A percentile compares a stretch with the other conserved stretches of the same genome.
Evolutionary conservation across 2,888 invertebrate species (phyloP).

Genomic region (Macrophya annulata): DNA sequence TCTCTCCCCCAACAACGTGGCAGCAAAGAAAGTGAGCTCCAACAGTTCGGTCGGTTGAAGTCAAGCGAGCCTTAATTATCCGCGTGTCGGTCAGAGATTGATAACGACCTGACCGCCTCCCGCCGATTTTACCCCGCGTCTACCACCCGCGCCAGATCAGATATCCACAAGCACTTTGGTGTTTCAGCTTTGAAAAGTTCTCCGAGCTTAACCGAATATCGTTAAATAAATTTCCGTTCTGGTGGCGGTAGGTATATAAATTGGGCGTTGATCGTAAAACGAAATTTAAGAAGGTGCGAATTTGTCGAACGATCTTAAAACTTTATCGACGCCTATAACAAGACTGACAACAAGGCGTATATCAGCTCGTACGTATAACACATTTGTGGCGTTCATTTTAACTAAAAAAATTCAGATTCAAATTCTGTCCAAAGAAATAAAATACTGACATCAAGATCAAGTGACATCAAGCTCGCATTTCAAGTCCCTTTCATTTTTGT

Average conservation of each 20-base stretch:
- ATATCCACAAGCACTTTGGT: conserved; percentile 56
- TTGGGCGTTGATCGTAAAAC: conserved; percentile 52
- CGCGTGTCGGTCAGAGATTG: conserved; percentile 68
- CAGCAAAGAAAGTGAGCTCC: conserved; percentile 57
- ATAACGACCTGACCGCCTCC: conserved; percentile 63
- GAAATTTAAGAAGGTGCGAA: conserved; percentile 43
- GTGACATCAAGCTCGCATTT: conserved; percentile 16
- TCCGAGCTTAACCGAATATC: conserved; percentile 41
- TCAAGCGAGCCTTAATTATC: conserved; percentile 68
- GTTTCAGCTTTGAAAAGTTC: background rate
- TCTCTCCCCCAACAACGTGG: conserved; percentile 58
- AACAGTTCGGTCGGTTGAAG: conserved; percentile 55
- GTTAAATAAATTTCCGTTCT: conserved; percentile 56
- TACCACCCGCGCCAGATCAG: conserved; percentile 57
- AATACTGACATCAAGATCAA: background rate
- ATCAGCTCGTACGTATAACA: background rate
- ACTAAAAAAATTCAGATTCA: background rate
- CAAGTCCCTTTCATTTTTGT: conserved; percentile 32
- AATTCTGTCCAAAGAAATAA: background rate
- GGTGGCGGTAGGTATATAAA: conserved; percentile 14
- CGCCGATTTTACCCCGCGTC: conserved; percentile 21
- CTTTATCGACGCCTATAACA: conserved; percentile 46
- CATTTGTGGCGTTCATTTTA: background rate
- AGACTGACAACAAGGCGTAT: conserved; percentile 45
- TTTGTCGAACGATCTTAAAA: conserved; percentile 18